Evolutionary conservation across 2,113 vertebrate genomes (phyloP).

Genomic region (Paraplagusia blochii): DNA sequence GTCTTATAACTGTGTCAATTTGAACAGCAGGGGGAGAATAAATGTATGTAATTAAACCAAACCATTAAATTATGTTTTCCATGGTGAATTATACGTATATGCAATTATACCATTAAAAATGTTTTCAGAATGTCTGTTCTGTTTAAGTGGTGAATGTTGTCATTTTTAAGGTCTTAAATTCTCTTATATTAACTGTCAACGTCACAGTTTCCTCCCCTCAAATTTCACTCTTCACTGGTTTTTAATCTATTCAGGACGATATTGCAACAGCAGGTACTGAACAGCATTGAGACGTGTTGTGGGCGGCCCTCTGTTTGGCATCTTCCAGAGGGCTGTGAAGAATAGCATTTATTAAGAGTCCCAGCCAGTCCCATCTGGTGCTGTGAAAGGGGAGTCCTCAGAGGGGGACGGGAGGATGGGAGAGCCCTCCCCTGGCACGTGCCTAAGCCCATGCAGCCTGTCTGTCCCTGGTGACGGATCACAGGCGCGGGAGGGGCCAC

Average conservation of each 20-base stretch:
- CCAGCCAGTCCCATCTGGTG: slow-evolving; percentile 73
- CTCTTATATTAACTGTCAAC: too few relatives aligned
- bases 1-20: slow-evolving; percentile 13
- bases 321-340: slow-evolving; percentile 43
- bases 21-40: slow-evolving; percentile 8
- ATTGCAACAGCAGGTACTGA: slow-evolving; percentile 26
- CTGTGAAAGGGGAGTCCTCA: slow-evolving; percentile 60
- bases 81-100: not conserved
- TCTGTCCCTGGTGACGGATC: slow-evolving; percentile 53
- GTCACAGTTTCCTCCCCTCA: slow-evolving; percentile 3
- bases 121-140: too few relatives aligned
- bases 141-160: too few relatives aligned
- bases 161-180: too few relatives aligned
- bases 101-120: not conserved
- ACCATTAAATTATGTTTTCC: slow-evolving; percentile 2
- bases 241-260: slow-evolving; percentile 6
- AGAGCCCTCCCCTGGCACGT: slow-evolving; percentile 64
- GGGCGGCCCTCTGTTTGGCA: slow-evolving; percentile 28
- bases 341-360: slow-evolving; percentile 70
- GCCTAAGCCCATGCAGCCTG: slow-evolving; percentile 61
- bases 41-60: not conserved
- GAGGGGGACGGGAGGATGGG: slow-evolving; percentile 16
- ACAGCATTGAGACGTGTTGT: slow-evolving; percentile 36
- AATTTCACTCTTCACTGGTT: not conserved
- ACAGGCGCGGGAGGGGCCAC: slow-evolving; percentile 36